Base-by-base conservation (phyloP, 2,797 vertebrate genomes). In the Clarias laeviceps region DNA sequence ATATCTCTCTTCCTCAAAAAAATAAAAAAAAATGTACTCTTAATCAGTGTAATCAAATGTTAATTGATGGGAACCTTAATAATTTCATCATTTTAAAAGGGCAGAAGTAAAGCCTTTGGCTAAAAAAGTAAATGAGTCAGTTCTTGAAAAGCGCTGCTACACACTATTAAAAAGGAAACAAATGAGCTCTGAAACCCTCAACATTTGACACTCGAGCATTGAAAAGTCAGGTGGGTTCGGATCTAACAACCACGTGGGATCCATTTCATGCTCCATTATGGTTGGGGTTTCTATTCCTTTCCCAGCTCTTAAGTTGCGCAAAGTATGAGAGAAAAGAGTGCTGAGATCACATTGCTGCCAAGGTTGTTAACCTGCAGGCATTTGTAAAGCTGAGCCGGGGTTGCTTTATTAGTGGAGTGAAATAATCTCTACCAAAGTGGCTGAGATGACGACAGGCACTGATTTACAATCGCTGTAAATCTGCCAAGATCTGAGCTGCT, bases 291-390 rank as follows among this genome's bases (percentile, higher is more conserved):
- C 82, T 82, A 70, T 62, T 88, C 86, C 77, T 79, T 85, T 88
- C 88, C 88, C 85, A 86, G 82, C 73, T 18, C 61, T 78, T 83
- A 72, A 76, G 82, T 88, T 73, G 20, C 18, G 18, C 83, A 79
- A 85, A 86, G 85, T 85, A 84, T 77, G 82, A 82, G 85, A 80
- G 86, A 54, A 54, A 54, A 85, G 80, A 86, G 62, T 84, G 61
- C 82, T 27, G 74, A 80, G 87, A 87, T 70, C 84, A 79, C 83
- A 86, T 34, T 70, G 70, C 89, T 90, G 91, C 91, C 91, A 91
- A 90, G 88, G 88, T 87, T 84, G 89, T 91, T 90, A 91, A 92
- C 90, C 90, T 89, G 83, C 83, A 85, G 90, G 90, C 91, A 88
- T 91, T 86, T 89, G 89, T 90, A 90, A 89, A 88, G 89, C 84